These are phyloP conservation scores for Ditylenchus weischeri DNA, from an alignment of 2,888 invertebrate species.

Conservation along the genomic window DNA sequence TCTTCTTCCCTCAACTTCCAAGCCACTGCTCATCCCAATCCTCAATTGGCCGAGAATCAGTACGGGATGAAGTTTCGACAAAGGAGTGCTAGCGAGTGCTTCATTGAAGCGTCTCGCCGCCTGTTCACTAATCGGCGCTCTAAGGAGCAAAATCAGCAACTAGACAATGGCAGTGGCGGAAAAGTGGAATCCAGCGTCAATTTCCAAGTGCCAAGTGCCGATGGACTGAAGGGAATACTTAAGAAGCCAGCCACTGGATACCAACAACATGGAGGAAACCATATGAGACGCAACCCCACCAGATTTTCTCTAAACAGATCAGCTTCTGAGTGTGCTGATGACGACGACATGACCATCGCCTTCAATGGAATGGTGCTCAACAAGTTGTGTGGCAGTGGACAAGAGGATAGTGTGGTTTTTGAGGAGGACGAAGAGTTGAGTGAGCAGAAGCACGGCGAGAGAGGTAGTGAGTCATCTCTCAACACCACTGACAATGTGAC, in stretches of 20 bases:
- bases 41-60: constrained; percentile 1
- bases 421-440: neutral
- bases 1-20: neutral
- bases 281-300: neutral
- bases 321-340: neutral
- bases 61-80: constrained; percentile 8
- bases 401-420: neutral
- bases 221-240: constrained; percentile 7
- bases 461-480: constrained; percentile 7
- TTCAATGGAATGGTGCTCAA: constrained; percentile 10
- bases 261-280: no score
- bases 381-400: neutral
- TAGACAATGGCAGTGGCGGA: neutral
- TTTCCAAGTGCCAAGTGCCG: neutral
- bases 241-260: neutral
- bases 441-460: neutral
- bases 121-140: neutral
- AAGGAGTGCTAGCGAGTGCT: constrained; percentile 9
- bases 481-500: constrained; percentile 4
- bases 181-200: neutral
- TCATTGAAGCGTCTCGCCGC: neutral
- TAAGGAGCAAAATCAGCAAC: neutral
- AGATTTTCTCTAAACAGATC: constrained; percentile 1
- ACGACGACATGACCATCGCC: neutral
- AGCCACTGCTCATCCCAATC: constrained; percentile 1